Evolutionary conservation across 2,888 invertebrate species (phyloP).

Genomic region (Tubulanus polymorphus): DNA sequence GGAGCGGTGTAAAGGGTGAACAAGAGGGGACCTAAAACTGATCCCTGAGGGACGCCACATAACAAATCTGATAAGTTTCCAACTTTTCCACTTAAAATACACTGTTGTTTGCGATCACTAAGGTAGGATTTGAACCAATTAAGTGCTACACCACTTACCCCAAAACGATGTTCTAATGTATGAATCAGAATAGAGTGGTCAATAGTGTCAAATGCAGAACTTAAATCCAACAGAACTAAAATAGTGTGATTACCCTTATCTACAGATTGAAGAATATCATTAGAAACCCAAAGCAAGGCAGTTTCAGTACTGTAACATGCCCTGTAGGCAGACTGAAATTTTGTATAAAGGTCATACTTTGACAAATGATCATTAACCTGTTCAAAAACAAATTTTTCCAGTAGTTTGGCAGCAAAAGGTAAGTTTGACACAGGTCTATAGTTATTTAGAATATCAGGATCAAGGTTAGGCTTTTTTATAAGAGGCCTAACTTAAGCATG

Average conservation of each 20-base stretch:
- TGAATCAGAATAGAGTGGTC: slow-evolving; percentile 1
- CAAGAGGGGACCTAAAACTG: slow-evolving; percentile 8
- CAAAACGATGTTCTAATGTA: not conserved
- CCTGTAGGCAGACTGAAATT: not conserved
- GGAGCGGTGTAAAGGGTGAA: slow-evolving; percentile 13
- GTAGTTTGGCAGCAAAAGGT: no score
- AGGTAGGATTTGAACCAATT: slow-evolving; percentile 9
- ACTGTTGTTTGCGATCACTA: slow-evolving; percentile 1
- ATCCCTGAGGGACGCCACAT: no score
- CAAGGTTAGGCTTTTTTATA: no score
- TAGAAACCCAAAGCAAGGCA: slow-evolving; percentile 1
- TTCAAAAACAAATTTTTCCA: no score
- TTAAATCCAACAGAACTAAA: slow-evolving; percentile 6
- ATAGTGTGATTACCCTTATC: not conserved
- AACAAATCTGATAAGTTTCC: no score
- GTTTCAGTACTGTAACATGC: slow-evolving; percentile 1
- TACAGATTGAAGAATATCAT: not conserved
- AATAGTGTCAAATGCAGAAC: slow-evolving; percentile 7
- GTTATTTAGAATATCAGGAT: no score
- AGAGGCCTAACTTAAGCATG: no score
- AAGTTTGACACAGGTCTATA: no score
- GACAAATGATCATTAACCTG: no score
- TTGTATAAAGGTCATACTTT: not conserved
- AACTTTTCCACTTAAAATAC: no score
- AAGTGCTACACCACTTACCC: not conserved